These are phyloP conservation scores for Hippopotamyrus pictus DNA, from an alignment of 2,797 vertebrate species.

Conservation along the genomic window DNA sequence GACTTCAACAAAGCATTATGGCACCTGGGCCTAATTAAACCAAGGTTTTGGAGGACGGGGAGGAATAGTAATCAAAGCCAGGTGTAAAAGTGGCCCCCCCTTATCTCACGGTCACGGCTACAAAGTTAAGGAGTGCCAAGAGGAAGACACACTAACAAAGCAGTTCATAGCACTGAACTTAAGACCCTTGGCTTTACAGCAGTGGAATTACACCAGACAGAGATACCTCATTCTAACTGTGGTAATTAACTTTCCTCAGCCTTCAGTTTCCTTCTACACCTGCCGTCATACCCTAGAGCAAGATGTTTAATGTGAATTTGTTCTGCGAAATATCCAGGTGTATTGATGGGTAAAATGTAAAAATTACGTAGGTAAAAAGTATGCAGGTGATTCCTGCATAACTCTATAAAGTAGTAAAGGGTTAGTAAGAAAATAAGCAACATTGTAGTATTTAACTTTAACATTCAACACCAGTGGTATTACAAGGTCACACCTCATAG, in stretches of 20 bases:
- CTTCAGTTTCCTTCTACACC: not conserved
- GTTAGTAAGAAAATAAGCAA: not conserved
- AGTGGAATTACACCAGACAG: not conserved
- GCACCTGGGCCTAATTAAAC: not conserved
- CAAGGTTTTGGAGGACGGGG: not conserved
- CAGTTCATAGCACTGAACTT: not conserved
- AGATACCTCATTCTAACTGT: not conserved
- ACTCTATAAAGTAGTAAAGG: not conserved
- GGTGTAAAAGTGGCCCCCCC: not conserved
- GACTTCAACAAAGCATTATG: not conserved
- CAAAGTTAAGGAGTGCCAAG: not conserved
- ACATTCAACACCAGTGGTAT: not conserved
- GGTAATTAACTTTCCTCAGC: not conserved
- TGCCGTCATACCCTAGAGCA: not conserved
- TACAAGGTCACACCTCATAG: not conserved
- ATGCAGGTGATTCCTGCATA: not conserved
- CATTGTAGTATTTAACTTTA: not conserved
- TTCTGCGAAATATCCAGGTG: not conserved
- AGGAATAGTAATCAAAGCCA: not conserved
- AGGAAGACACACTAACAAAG: not conserved
- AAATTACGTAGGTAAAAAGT: not conserved
- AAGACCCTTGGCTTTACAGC: not conserved
- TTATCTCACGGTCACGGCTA: not conserved
- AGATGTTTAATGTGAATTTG: not conserved
- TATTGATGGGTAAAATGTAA: not conserved